Evolutionary conservation across 1,140 invertebrate genomes (phyloP).

Genomic region (Xylocopa sonorina): DNA sequence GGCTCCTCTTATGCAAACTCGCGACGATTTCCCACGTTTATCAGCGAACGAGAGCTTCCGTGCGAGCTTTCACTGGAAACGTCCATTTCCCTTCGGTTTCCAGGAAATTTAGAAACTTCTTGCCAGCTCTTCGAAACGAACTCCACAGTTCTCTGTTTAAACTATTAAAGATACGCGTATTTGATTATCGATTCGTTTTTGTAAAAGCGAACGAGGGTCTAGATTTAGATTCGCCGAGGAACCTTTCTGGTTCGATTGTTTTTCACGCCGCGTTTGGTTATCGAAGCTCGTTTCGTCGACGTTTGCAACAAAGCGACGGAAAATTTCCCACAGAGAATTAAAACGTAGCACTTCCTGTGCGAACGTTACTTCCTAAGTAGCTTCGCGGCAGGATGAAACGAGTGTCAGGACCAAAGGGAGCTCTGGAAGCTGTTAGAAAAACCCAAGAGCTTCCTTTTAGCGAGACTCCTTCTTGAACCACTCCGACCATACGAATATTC

Average conservation of each 20-base stretch:
- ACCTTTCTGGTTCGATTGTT: not conserved
- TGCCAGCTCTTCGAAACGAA: too few relatives aligned
- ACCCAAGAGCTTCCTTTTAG: not conserved
- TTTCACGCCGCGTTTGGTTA: constrained; percentile 9
- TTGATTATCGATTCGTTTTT: not conserved
- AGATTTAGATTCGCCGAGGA: not conserved
- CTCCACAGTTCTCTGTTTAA: too few relatives aligned
- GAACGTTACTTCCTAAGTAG: too few relatives aligned
- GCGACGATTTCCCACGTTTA: constrained; percentile 5
- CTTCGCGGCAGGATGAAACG: too few relatives aligned
- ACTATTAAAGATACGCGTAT: too few relatives aligned
- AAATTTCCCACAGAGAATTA: too few relatives aligned
- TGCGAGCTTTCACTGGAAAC: constrained; percentile 12
- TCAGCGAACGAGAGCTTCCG: not conserved
- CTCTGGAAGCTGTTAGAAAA: not conserved
- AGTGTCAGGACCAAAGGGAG: not conserved
- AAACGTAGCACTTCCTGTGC: too few relatives aligned
- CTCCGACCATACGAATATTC: not conserved
- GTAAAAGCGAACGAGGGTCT: not conserved
- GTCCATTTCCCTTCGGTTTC: not conserved
- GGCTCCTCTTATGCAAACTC: constrained; percentile 4
- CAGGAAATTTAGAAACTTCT: constrained; percentile 6
- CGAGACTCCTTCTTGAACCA: not conserved
- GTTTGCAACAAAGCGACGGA: too few relatives aligned
- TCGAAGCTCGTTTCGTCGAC: not conserved